Base-by-base conservation (phyloP, 2,888 invertebrate species). In the Stenolophus ochropezus region DNA sequence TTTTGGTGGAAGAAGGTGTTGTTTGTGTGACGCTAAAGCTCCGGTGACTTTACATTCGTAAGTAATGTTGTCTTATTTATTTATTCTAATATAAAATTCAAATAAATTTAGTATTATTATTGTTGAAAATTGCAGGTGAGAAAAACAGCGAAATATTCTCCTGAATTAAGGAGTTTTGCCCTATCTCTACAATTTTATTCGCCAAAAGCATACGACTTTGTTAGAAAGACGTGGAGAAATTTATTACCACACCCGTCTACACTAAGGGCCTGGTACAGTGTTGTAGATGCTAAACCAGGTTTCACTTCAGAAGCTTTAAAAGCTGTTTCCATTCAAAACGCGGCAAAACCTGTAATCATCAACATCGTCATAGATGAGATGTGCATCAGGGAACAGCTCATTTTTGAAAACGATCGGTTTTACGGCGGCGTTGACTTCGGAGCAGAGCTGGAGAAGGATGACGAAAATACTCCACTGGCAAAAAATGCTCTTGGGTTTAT, bases 401-500 rank as follows among this genome's bases (percentile, higher is more conserved):
- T 61, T 61, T 61, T 23, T 8, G 61, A 61, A 23, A 61, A 61
- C 6, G 25, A 61, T 4, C 1, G 25, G 5, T 61, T 61, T 4
- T 61, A 18, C 25, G 61, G 21, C 25, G 20, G 61, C n/a, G 61
- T 3, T 16, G n/a, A 61, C 61, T 20, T 61, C 2, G 61, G 61
- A 0, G 11, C 5, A 1, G 25, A 23, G 2, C 5, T 23, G 5
- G 61, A 61, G 5, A 8, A 25, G 5, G 61, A 23, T 3, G 1
- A 61, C 5, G 11, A 61, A 1, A 25, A 61, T 11, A 5, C 25
- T 42, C 47, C 6, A 20, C 58, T 18, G 14, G 1, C 23, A 61
- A 1, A 4, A 2, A 49, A 49, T n/a, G 49, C 1, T 83, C 49
- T 49, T 4, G 84, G 84, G 2, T 84, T 84, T 53, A 74, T 83